A percentile compares a stretch with the other conserved stretches of the same genome.
phyloP scores from a whole-genome alignment of 1,140 invertebrate species.

The Anastrepha obliqua region DNA sequence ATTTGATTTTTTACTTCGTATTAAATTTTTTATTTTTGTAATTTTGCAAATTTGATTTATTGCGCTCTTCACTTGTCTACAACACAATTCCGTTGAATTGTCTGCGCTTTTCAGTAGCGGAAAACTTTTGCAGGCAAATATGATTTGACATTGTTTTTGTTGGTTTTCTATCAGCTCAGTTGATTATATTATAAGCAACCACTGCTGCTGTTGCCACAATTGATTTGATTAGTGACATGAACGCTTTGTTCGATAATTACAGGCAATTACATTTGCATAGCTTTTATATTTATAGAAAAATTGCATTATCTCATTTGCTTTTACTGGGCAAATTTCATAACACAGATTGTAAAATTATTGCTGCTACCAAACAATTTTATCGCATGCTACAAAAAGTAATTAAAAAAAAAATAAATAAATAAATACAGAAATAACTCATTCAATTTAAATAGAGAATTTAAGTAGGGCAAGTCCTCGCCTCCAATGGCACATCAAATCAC shows the following conservation, averaged over 20 bases:
- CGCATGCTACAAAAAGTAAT: not conserved
- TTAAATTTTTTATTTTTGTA: too few relatives aligned
- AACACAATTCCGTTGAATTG: too few relatives aligned
- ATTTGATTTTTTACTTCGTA: too few relatives aligned
- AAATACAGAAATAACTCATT: not conserved
- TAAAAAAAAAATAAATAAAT: not conserved
- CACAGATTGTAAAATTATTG: not conserved
- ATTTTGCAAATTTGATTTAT: not conserved
- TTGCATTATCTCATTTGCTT: constrained; percentile 10
- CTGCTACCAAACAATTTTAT: not conserved
- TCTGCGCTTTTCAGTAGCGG: too few relatives aligned
- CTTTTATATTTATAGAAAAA: not conserved
- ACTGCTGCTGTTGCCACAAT: constrained; percentile 34
- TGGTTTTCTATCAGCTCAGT: not conserved
- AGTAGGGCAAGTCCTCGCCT: not conserved
- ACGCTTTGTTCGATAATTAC: constrained; percentile 38
- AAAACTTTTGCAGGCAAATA: not conserved
- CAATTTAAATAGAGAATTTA: not conserved
- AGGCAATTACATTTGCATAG: constrained; percentile 6
- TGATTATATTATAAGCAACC: not conserved
- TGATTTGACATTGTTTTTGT: not conserved
- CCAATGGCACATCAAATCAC: not conserved
- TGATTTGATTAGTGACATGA: constrained; percentile 13
- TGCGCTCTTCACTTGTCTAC: not conserved
- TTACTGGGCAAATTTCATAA: not conserved